phyloP scores from a whole-genome alignment of 2,113 vertebrate species.

The Oryzias curvinotus region DNA sequence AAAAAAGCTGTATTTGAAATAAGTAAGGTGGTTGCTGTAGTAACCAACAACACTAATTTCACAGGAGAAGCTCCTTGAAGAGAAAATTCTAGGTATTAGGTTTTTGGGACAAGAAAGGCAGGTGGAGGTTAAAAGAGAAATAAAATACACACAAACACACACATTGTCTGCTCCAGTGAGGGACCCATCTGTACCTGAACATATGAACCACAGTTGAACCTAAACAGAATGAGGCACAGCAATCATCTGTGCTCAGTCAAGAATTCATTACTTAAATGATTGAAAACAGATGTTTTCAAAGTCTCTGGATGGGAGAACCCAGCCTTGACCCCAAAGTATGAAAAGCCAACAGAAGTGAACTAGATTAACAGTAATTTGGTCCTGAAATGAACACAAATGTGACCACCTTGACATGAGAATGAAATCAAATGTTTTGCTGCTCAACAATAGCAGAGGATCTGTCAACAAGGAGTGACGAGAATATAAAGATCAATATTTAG shows the following conservation, averaged over 20 bases:
- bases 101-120: constrained; percentile 1
- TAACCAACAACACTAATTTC: constrained; percentile 42
- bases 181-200: constrained; percentile 27
- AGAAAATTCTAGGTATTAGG: constrained; percentile 14
- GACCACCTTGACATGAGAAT: background rate
- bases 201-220: constrained; percentile 50
- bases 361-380: background rate
- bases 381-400: constrained; percentile 1
- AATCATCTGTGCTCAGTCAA: constrained; percentile 38
- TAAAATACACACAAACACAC: constrained; percentile 4
- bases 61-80: constrained; percentile 18
- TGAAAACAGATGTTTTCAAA: constrained; percentile 6
- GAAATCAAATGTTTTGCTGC: background rate
- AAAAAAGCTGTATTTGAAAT: too few relatives aligned
- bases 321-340: background rate
- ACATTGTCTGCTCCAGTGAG: constrained; percentile 33
- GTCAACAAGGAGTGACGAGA: background rate
- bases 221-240: constrained; percentile 34
- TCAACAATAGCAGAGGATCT: background rate
- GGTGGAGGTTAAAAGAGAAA: background rate
- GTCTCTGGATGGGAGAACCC: background rate
- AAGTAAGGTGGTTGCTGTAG: background rate
- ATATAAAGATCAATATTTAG: background rate
- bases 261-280: constrained; percentile 10
- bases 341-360: background rate